These are phyloP conservation scores for Saxidomus purpurata DNA, from an alignment of 1,140 invertebrate genomes.

Conservation along the genomic window DNA sequence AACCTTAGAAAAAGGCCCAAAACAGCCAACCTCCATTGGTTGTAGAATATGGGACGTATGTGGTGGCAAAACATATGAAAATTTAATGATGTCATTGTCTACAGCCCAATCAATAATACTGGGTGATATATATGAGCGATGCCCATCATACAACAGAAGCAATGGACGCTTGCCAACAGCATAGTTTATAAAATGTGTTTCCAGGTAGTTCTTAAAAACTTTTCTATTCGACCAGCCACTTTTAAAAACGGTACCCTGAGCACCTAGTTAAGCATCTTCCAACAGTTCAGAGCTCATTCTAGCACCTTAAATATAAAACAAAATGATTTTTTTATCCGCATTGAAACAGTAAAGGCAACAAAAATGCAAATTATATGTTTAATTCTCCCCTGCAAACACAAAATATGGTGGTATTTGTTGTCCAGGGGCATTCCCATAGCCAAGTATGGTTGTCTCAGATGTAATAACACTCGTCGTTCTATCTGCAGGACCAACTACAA, in stretches of 20 bases:
- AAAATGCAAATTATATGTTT: neutral
- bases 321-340: neutral
- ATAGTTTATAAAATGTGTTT: conserved; percentile 36
- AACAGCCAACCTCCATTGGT: conserved; percentile 46
- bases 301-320: neutral
- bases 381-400: conserved; percentile 75
- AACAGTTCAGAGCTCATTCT: neutral
- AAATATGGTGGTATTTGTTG: conserved; percentile 83
- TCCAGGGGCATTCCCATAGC: conserved; percentile 84
- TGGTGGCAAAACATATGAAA: conserved; percentile 49
- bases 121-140: conserved; percentile 2
- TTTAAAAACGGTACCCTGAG: conserved; percentile 14
- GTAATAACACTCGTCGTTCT: conserved; percentile 79
- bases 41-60: conserved; percentile 61
- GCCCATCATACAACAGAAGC: conserved; percentile 35
- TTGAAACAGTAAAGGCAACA: neutral
- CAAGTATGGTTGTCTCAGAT: conserved; percentile 77
- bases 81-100: conserved; percentile 36
- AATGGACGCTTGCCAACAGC: neutral
- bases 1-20: conserved; percentile 46
- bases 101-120: conserved; percentile 42
- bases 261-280: conserved; percentile 22
- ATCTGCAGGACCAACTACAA: conserved; percentile 7
- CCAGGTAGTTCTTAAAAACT: conserved; percentile 36
- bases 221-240: conserved; percentile 48